Evolutionary conservation across 2,797 vertebrate species (phyloP), one percentile per base, ranked within the genome.

Genomic region (Lithobates pipiens): DNA sequence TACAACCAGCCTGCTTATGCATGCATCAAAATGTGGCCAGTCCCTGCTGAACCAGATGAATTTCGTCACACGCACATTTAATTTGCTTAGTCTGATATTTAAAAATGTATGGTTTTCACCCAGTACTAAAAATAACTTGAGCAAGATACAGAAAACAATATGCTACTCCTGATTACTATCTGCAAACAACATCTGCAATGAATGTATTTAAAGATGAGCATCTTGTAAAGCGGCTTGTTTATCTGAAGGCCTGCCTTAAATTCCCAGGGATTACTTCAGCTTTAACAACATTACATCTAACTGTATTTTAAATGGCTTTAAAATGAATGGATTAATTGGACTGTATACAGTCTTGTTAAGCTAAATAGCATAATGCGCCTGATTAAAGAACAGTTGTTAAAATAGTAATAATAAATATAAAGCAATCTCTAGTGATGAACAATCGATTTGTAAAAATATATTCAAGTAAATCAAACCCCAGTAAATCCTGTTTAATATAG

Each of bases 171-270:
- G 39, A 73, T 75, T 80, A 67, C 39, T 10, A 50, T 10, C 57
- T 10, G 25, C 74, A 34, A 65, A 67, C 42, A 82, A 72, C 85
- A 86, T 82, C 57, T 82, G 74, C 57, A 86, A 77, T 69, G 29
- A 78, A 74, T 83, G 85, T 79, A 86, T 61, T 83, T 86, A 86
- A 79, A 78, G 76, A 83, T 83, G 82, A 86, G 80, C 80, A 75
- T 76, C 39, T 72, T 69, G 76, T 42, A 83, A 86, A 83, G 76
- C 76, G n/a, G 80, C 76, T 83, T 83, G 69, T 83, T 80, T 78
- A 76, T 83, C 80, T 77, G 80, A 73, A 54, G 68, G 42, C 39
- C 57, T 50, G 75, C 39, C 57, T 74, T 18, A 42, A 83, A 79
- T 67, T 78, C 69, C 18, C 50, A 78, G 69, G 57, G 85, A 86